Percentiles rank a stretch among this genome's conserved stretches.
These are phyloP conservation scores for Urocolius indicus DNA, from an alignment of 2,113 vertebrate species.

Conservation along the genomic window DNA sequence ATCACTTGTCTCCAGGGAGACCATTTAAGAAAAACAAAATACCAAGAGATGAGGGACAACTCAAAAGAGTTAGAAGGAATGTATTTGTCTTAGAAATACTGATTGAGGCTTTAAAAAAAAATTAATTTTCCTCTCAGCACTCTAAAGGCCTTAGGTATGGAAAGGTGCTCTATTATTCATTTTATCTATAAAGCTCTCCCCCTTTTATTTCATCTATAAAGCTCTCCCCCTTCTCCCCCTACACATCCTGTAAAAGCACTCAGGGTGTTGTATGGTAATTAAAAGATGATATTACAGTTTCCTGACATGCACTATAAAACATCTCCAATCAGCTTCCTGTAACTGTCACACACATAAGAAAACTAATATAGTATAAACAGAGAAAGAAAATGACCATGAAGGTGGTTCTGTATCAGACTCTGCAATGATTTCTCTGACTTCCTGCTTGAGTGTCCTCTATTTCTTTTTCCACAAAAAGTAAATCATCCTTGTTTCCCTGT, in stretches of 20 bases:
- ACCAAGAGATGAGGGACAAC: neutral
- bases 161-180: neutral
- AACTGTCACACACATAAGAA: neutral
- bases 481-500: slow-evolving; percentile 1
- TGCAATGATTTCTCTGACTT: neutral
- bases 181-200: slow-evolving; percentile 4
- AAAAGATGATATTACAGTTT: slow-evolving; percentile 51
- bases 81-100: neutral
- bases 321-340: neutral
- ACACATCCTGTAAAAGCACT: slow-evolving; percentile 23
- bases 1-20: slow-evolving; percentile 45
- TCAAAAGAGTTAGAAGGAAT: neutral
- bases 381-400: neutral
- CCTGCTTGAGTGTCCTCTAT: neutral
- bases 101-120: neutral
- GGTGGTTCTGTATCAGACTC: neutral
- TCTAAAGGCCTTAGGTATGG: neutral
- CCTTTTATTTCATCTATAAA: slow-evolving; percentile 9
- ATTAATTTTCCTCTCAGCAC: neutral
- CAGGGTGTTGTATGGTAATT: slow-evolving; percentile 30
- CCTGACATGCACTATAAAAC: slow-evolving; percentile 23
- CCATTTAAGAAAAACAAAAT: slow-evolving; percentile 45
- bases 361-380: neutral
- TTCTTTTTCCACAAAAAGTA: neutral
- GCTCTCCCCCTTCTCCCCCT: neutral